Conservation (phyloP, 2,797 vertebrate species). For the Pipistrellus kuhlii region DNA sequence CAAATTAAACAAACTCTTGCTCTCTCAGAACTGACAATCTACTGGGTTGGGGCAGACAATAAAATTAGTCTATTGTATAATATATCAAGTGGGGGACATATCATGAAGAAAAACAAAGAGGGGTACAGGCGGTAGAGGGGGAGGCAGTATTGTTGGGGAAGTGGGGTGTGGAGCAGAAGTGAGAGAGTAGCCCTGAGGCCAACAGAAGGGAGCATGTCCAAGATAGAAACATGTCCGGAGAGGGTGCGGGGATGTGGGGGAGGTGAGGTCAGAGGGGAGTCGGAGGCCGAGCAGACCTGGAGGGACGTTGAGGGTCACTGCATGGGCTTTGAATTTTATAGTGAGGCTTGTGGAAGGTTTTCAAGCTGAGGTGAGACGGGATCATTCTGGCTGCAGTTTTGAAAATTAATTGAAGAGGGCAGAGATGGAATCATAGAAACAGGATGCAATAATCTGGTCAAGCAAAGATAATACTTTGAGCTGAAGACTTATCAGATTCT, state of each 20-base stretch:
- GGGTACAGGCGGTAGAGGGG: not conserved
- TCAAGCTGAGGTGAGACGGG: not conserved
- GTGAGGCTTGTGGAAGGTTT: not conserved
- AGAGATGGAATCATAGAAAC: conserved; percentile 29
- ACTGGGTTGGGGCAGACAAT: not conserved
- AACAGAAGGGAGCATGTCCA: not conserved
- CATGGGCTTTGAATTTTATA: not conserved
- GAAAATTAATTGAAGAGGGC: conserved; percentile 23
- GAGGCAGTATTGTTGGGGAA: not conserved
- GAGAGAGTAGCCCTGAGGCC: not conserved
- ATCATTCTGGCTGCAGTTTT: conserved; percentile 5
- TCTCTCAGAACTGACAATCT: not conserved
- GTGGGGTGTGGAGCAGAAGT: not conserved
- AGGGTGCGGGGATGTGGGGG: not conserved
- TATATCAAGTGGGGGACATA: no score
- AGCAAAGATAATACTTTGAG: not conserved
- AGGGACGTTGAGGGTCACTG: not conserved
- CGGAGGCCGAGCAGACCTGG: not conserved
- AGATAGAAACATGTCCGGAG: not conserved
- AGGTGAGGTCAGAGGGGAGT: not conserved
- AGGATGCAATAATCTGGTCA: not conserved
- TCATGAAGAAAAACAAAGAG: not conserved
- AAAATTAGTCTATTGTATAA: not conserved
- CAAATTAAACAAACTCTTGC: not conserved
- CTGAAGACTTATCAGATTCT: conserved; percentile 13